Evolutionary conservation across 2,888 invertebrate species (phyloP), one percentile per base, ranked within the genome.

Genomic region (Allophyes oxyacanthae): DNA sequence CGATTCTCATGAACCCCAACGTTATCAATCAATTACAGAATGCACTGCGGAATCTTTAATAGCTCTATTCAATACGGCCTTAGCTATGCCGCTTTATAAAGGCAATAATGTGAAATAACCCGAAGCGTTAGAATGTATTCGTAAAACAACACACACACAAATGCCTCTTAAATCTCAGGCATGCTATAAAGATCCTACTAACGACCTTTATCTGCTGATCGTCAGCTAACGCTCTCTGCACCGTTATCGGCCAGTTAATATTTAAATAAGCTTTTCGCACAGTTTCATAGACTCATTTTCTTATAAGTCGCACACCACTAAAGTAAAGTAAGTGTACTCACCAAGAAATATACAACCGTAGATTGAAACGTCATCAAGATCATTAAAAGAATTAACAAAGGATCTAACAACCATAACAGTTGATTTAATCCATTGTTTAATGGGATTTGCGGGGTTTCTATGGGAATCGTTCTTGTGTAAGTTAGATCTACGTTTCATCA

Each of bases 391-490:
- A 57, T 60, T 58, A 63, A 70, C 54, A 51, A 30, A 51, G 14
- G 44, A 53, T 44, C 8, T 34, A 54, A 55, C 50, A 33, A 63
- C 33, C 25, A 26, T 52, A 71, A 72, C 71, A 64, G 62, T 70
- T 70, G 63, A 73, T 76, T 76, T 70, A 72, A 65, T 65, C 64
- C 69, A 77, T 76, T 75, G 72, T 72, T 72, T 74, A 75, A 74
- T 78, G 64, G 75, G 67, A 64, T 57, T 75, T 38, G 33, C 40
- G 49, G 67, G 70, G 65, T 53, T 58, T 46, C 40, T 72, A 78
- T 81, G 78, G 69, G 78, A 82, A 81, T 58, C 36, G 64, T 75
- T 79, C 72, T 77, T 77, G 49, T 71, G 14, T 48, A 52, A 50
- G 49, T 64, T 59, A 64, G 43, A 51, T 69, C 67, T 67, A 67